phyloP scores from a whole-genome alignment of 2,113 vertebrate genomes.

The Etheostoma cragini region DNA sequence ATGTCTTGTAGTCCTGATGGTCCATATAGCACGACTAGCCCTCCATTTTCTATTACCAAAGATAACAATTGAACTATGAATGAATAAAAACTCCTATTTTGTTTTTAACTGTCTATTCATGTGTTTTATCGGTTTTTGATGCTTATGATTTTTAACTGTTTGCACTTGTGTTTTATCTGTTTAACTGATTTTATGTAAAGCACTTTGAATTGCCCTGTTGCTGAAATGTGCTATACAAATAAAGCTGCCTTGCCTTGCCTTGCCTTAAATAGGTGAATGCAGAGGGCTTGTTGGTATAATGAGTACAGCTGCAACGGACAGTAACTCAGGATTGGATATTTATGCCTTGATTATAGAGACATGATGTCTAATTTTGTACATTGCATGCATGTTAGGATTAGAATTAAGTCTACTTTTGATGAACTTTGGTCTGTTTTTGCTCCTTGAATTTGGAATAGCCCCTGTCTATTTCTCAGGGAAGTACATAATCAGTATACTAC shows the following conservation, averaged over 20 bases:
- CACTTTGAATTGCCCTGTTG: no score
- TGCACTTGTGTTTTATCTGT: no score
- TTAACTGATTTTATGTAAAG: no score
- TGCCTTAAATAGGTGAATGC: conserved; percentile 45
- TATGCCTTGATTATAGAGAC: conserved; percentile 2
- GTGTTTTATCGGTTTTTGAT: no score
- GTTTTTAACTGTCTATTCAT: no score
- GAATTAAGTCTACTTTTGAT: conserved; percentile 2
- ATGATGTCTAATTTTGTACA: background rate
- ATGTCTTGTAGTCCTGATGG: background rate
- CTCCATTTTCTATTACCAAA: background rate
- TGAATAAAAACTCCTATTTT: no score
- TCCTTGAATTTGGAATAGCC: background rate
- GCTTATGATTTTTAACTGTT: no score
- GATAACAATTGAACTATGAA: background rate
- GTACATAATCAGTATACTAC: background rate
- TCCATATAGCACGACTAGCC: no score
- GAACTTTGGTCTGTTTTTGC: background rate
- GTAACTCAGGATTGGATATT: conserved; percentile 4
- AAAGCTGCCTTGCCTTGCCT: no score
- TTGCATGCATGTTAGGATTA: no score
- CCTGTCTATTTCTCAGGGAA: background rate
- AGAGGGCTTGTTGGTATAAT: conserved; percentile 18
- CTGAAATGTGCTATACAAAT: no score
- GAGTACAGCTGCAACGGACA: background rate